Conservation (phyloP, 2,797 vertebrate species). For the Micrastur ruficollis region DNA sequence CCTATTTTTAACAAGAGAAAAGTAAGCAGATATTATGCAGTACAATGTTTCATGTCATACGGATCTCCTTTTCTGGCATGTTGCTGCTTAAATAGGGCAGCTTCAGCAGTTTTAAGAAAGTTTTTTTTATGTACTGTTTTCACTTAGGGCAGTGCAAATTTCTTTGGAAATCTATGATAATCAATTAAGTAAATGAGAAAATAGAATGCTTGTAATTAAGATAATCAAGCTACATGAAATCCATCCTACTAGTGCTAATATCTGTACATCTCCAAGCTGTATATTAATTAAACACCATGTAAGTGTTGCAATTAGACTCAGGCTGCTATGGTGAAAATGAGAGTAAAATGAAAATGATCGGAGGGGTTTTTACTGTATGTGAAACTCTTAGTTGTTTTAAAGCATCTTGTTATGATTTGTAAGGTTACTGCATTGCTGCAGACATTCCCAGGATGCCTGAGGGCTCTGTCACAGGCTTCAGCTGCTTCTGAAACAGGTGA, state of each 20-base stretch:
- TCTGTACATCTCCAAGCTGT: slow-evolving; percentile 70
- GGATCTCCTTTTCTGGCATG: not conserved
- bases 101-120: not conserved
- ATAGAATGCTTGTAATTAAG: slow-evolving; percentile 76
- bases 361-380: slow-evolving; percentile 22
- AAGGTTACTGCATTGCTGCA: not conserved
- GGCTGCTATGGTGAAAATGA: slow-evolving; percentile 33
- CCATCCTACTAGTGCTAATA: slow-evolving; percentile 63
- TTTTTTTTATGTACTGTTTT: slow-evolving; percentile 22
- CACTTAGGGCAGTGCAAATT: slow-evolving; percentile 53
- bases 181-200: slow-evolving; percentile 78
- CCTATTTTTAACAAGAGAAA: slow-evolving; percentile 47
- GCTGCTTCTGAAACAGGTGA: not conserved
- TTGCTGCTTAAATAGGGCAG: not conserved
- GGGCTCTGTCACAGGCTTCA: not conserved
- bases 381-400: slow-evolving; percentile 24
- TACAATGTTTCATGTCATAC: not conserved
- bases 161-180: slow-evolving; percentile 70
- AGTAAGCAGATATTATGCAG: slow-evolving; percentile 31
- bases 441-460: not conserved
- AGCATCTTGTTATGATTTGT: not conserved
- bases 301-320: slow-evolving; percentile 71
- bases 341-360: slow-evolving; percentile 4
- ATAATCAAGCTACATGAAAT: slow-evolving; percentile 72
- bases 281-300: slow-evolving; percentile 74